phyloP scores from a whole-genome alignment of 2,113 vertebrate genomes.

The Corydoras sp. region DNA sequence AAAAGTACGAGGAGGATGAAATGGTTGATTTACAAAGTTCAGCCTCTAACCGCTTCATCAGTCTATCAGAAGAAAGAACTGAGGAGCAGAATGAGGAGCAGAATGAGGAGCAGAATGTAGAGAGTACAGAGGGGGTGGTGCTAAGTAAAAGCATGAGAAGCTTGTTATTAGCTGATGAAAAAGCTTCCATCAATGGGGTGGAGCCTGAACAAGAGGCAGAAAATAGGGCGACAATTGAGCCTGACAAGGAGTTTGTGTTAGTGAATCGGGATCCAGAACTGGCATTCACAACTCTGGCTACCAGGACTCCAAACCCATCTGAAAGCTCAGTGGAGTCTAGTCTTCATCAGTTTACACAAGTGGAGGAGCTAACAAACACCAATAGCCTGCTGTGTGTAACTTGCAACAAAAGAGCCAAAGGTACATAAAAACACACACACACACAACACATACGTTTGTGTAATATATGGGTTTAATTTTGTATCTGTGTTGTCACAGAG shows the following conservation, averaged over 20 bases:
- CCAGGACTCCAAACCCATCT: slow-evolving; percentile 65
- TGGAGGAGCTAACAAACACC: slow-evolving; percentile 79
- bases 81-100: slow-evolving; percentile 38
- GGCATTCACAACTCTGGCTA: slow-evolving; percentile 79
- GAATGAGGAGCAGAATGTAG: slow-evolving; percentile 36
- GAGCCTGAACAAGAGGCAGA: slow-evolving; percentile 41
- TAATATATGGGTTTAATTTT: neutral
- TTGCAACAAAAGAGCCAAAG: slow-evolving; percentile 68
- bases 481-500: slow-evolving; percentile 55
- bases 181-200: neutral
- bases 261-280: slow-evolving; percentile 75
- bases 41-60: neutral
- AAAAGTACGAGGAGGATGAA: slow-evolving; percentile 1
- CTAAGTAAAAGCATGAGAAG: neutral
- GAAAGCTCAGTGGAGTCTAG: slow-evolving; percentile 81
- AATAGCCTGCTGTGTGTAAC: slow-evolving; percentile 89
- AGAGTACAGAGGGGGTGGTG: neutral
- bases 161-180: neutral
- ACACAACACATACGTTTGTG: neutral
- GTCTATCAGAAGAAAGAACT: neutral
- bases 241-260: slow-evolving; percentile 61
- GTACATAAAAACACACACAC: slow-evolving; percentile 32
- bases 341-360: slow-evolving; percentile 86
- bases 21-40: neutral
- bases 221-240: slow-evolving; percentile 50